Conservation (phyloP, 2,888 invertebrate genomes). For the Drosophila siamana region DNA sequence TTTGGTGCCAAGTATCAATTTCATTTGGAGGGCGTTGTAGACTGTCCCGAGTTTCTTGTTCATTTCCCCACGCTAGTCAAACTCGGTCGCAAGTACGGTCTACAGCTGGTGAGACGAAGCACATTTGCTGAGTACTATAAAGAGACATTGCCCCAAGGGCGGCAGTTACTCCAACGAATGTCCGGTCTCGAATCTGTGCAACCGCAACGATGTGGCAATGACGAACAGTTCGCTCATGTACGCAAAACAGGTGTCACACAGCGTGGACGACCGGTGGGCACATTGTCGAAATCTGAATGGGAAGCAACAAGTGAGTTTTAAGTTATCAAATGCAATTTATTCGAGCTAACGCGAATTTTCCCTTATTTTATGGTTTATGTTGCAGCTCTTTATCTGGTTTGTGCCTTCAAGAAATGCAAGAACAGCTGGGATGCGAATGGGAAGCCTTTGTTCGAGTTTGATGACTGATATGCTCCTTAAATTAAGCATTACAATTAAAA, state of each 20-base stretch:
- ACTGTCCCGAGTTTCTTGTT: conserved; percentile 99
- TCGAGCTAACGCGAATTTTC: background rate
- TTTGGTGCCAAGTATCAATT: conserved; percentile 99
- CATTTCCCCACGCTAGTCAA: conserved; percentile 94
- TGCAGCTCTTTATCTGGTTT: conserved; percentile 92
- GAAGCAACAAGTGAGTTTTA: conserved; percentile 92
- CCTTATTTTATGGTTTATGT: too few species aligned
- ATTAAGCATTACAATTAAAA: background rate
- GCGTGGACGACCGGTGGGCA: conserved; percentile 88
- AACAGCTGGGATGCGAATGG: conserved; percentile 70
- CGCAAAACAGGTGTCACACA: conserved; percentile 85
- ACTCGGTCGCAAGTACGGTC: conserved; percentile 90
- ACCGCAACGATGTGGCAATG: conserved; percentile 86
- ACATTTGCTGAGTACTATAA: conserved; percentile 92
- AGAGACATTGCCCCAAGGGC: conserved; percentile 78
- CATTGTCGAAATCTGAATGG: conserved; percentile 96
- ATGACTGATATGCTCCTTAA: conserved; percentile 50
- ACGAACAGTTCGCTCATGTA: conserved; percentile 91
- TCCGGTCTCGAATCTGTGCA: conserved; percentile 92
- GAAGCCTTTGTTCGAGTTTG: conserved; percentile 67
- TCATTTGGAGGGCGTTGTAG: conserved; percentile 96
- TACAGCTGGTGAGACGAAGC: conserved; percentile 89
- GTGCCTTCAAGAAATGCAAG: conserved; percentile 92
- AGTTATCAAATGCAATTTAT: conserved; percentile 18
- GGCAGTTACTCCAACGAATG: conserved; percentile 90